Conservation (phyloP, 2,888 invertebrate genomes). For the Hirtodrosophila alboralis region DNA sequence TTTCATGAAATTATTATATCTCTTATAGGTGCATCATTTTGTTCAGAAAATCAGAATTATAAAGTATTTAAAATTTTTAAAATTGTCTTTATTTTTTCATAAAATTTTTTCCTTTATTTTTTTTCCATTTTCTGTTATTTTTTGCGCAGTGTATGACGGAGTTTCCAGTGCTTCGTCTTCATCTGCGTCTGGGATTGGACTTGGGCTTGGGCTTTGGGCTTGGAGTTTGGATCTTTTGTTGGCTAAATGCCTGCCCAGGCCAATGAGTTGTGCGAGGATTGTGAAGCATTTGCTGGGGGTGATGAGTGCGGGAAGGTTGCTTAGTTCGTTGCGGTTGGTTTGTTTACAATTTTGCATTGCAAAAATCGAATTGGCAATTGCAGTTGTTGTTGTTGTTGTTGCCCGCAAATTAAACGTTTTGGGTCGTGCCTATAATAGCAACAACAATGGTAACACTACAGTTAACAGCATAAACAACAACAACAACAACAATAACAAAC, state of each 20-base stretch:
- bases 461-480: constrained; percentile 29
- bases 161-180: constrained; percentile 25
- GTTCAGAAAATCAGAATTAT: too few relatives aligned
- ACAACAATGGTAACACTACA: constrained; percentile 41
- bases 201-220: neutral
- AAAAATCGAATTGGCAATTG: constrained; percentile 56
- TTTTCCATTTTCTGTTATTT: too few relatives aligned
- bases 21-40: too few relatives aligned
- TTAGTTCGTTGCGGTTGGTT: constrained; percentile 49
- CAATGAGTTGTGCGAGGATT: constrained; percentile 42
- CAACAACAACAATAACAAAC: constrained; percentile 11
- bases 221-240: constrained; percentile 14
- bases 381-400: constrained; percentile 35
- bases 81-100: too few relatives aligned
- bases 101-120: too few relatives aligned
- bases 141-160: too few relatives aligned
- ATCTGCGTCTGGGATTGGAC: constrained; percentile 6
- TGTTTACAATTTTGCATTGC: constrained; percentile 58
- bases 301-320: neutral
- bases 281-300: constrained; percentile 11
- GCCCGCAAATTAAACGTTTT: constrained; percentile 66
- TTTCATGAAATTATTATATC: too few relatives aligned
- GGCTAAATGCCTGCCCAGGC: constrained; percentile 31
- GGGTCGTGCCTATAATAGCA: constrained; percentile 51
- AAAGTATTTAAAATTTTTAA: too few relatives aligned